Evolutionary conservation across 2,888 invertebrate genomes (phyloP).

Genomic region (Pheosia gnoma): DNA sequence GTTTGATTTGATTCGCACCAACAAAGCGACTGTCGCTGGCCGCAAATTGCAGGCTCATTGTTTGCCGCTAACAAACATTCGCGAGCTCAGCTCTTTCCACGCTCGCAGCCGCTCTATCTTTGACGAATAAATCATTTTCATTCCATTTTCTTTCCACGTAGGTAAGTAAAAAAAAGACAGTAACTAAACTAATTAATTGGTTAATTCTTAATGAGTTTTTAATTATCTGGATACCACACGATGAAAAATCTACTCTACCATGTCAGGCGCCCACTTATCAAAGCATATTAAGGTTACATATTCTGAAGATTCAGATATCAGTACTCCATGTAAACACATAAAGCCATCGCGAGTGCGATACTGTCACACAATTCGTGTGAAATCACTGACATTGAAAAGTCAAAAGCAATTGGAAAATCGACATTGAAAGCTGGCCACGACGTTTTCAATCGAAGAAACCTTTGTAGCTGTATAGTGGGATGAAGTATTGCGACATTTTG

Average conservation of each 20-base stretch:
- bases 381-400: slow-evolving; percentile 28
- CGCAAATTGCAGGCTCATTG: slow-evolving; percentile 81
- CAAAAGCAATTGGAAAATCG: slow-evolving; percentile 38
- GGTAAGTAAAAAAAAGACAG: not conserved
- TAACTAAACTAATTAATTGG: not conserved
- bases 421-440: slow-evolving; percentile 30
- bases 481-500: not conserved
- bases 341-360: too few species aligned
- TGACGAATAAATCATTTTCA: slow-evolving; percentile 68
- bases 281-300: too few species aligned
- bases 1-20: slow-evolving; percentile 71
- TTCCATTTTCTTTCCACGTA: slow-evolving; percentile 62
- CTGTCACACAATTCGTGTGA: not conserved
- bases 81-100: slow-evolving; percentile 68
- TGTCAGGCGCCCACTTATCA: too few species aligned
- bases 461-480: slow-evolving; percentile 27
- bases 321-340: not conserved
- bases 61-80: slow-evolving; percentile 78
- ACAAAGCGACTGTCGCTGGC: slow-evolving; percentile 65
- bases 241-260: too few species aligned
- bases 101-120: slow-evolving; percentile 76
- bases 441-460: slow-evolving; percentile 30
- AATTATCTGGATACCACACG: too few species aligned
- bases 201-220: not conserved
- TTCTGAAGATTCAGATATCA: not conserved